These are phyloP conservation scores for Caerostris darwini DNA, from an alignment of 1,140 invertebrate genomes.

Conservation along the genomic window DNA sequence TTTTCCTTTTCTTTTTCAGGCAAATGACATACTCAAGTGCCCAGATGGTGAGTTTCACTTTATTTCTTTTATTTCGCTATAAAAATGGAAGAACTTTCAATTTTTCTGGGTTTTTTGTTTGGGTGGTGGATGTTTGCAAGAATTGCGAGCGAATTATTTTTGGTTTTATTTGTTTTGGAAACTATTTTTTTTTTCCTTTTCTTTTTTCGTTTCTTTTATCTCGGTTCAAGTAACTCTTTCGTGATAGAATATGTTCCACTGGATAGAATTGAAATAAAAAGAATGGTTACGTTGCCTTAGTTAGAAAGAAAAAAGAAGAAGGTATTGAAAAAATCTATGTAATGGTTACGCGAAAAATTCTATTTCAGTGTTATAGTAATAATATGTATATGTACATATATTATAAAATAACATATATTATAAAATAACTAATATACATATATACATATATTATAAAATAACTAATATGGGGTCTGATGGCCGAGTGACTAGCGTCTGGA, in stretches of 20 bases:
- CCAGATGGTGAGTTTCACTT: constrained; percentile 66
- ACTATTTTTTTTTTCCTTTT: not conserved
- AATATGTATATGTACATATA: too few relatives aligned
- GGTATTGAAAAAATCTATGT: too few relatives aligned
- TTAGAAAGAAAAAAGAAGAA: too few relatives aligned
- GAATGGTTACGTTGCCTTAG: too few relatives aligned
- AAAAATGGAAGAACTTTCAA: not conserved
- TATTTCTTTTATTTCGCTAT: constrained; percentile 9
- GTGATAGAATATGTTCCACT: not conserved
- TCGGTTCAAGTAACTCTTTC: not conserved
- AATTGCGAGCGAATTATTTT: not conserved
- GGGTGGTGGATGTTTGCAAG: not conserved
- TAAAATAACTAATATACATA: too few relatives aligned
- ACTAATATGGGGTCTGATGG: too few relatives aligned
- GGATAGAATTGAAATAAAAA: too few relatives aligned
- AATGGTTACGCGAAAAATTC: too few relatives aligned
- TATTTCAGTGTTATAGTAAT: too few relatives aligned
- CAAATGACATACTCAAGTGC: constrained; percentile 73
- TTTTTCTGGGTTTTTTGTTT: constrained; percentile 40
- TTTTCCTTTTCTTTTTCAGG: constrained; percentile 60
- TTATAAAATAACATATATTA: too few relatives aligned
- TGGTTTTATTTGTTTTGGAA: not conserved
- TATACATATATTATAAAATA: too few relatives aligned
- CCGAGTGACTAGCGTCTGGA: too few relatives aligned
- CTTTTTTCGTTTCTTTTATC: not conserved